Evolutionary conservation across 1,140 invertebrate genomes (phyloP).

Genomic region (Tetramorium simillimum): DNA sequence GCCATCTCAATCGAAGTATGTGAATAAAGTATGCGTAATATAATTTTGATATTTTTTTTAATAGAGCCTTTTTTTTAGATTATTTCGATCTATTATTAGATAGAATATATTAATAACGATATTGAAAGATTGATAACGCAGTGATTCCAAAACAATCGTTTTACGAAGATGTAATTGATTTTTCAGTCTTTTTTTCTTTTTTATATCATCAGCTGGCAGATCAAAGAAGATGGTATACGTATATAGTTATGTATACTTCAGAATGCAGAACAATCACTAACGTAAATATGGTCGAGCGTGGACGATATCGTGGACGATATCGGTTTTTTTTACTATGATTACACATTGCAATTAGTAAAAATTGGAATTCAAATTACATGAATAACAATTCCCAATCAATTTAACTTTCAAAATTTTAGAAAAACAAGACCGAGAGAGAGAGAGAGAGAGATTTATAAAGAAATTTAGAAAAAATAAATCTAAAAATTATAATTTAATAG

Average conservation of each 20-base stretch:
- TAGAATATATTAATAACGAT: neutral
- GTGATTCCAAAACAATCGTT: neutral
- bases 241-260: slow-evolving; percentile 35
- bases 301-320: slow-evolving; percentile 25
- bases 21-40: neutral
- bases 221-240: slow-evolving; percentile 19
- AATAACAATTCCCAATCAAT: neutral
- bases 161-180: neutral
- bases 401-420: neutral
- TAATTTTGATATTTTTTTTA: neutral
- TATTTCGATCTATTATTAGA: neutral
- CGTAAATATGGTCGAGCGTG: slow-evolving; percentile 25
- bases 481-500: neutral
- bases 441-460: neutral
- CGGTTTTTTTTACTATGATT: neutral
- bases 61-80: neutral
- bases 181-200: neutral
- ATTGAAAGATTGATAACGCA: neutral
- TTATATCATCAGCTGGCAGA: neutral
- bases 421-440: neutral
- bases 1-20: neutral
- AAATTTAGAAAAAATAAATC: neutral
- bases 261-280: slow-evolving; percentile 70
- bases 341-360: neutral
- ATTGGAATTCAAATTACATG: neutral